Conservation (phyloP, 2,888 invertebrate species). For the Eueremaeus valkanovi region DNA sequence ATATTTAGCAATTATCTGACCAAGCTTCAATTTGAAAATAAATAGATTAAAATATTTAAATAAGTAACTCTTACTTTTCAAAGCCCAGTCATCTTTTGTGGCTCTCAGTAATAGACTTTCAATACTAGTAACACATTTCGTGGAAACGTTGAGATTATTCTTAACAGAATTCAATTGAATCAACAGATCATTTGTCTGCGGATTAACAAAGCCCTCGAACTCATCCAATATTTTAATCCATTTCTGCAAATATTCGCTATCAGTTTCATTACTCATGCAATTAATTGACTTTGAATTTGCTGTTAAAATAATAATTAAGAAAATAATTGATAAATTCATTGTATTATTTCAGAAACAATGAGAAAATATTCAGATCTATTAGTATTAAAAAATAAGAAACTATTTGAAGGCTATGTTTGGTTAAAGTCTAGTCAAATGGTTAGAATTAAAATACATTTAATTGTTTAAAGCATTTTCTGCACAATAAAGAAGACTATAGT, state of each 20-base stretch:
- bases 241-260: neutral
- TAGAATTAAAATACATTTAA: too few relatives aligned
- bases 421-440: too few relatives aligned
- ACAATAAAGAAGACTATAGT: too few relatives aligned
- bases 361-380: too few relatives aligned
- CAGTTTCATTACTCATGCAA: neutral
- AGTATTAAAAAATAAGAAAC: too few relatives aligned
- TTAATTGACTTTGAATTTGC: neutral
- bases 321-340: neutral
- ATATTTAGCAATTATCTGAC: too few relatives aligned
- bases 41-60: neutral
- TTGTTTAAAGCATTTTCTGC: too few relatives aligned
- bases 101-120: slow-evolving; percentile 27
- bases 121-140: slow-evolving; percentile 28
- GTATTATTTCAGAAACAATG: too few relatives aligned
- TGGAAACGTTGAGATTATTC: neutral
- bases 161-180: slow-evolving; percentile 20
- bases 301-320: neutral
- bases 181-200: neutral
- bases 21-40: neutral
- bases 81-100: slow-evolving; percentile 32
- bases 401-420: too few relatives aligned
- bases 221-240: slow-evolving; percentile 24
- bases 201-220: slow-evolving; percentile 10
- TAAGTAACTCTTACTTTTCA: slow-evolving; percentile 27